phyloP scores from a whole-genome alignment of 2,797 vertebrate species.

The Microtus agrestis region DNA sequence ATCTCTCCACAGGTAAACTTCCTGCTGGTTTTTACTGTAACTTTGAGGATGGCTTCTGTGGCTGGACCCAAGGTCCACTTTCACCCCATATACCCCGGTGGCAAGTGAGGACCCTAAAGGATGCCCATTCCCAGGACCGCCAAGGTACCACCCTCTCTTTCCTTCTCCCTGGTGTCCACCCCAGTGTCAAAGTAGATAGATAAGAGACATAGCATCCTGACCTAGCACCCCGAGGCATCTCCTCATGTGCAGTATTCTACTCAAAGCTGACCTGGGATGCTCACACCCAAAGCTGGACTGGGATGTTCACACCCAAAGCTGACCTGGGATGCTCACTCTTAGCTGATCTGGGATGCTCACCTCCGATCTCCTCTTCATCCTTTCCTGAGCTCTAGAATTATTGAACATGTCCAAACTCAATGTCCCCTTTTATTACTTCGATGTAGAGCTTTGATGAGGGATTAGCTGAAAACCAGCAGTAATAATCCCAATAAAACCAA shows the following conservation, averaged over 20 bases:
- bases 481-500: neutral
- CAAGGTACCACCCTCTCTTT: slow-evolving; percentile 86
- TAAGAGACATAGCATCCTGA: neutral
- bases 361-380: neutral
- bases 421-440: slow-evolving; percentile 3
- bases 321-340: no score
- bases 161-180: neutral
- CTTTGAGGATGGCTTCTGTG: slow-evolving; percentile 94
- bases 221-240: neutral
- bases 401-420: neutral
- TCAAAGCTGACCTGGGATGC: neutral
- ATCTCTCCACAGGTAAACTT: slow-evolving; percentile 90
- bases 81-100: slow-evolving; percentile 87
- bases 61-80: slow-evolving; percentile 90
- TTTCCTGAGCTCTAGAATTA: slow-evolving; percentile 3
- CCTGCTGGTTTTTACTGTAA: slow-evolving; percentile 96
- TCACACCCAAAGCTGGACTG: neutral
- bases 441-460: slow-evolving; percentile 3
- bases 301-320: neutral
- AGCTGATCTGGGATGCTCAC: neutral
- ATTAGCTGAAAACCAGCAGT: slow-evolving; percentile 2
- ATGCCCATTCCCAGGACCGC: slow-evolving; percentile 77
- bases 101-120: slow-evolving; percentile 88
- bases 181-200: neutral
- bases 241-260: neutral